Base-by-base conservation (phyloP, 2,888 invertebrate species). In the Myopa testacea region DNA sequence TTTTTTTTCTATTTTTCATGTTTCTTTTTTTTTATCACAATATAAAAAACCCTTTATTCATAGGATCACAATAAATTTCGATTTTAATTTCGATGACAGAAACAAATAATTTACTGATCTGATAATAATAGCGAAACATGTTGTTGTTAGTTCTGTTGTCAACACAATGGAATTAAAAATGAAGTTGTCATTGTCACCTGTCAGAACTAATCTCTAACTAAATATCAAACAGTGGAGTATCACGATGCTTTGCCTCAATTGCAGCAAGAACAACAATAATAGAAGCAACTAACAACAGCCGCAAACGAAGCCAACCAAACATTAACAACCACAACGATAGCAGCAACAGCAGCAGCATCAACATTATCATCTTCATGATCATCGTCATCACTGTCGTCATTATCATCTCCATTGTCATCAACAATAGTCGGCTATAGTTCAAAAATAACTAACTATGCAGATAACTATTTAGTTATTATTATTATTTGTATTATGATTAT, bases 161-260 rank as follows among this genome's bases (percentile, higher is more conserved):
- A 74, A 65, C 74, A 52, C 52, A 75, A 75, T 69, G 60, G 69
- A 69, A 69, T 69, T 75, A 60, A 75, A 70, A 86, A 86, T 87
- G 84, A 85, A 86, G 86, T 84, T 87, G 86, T 86, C 86, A 85
- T 84, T 86, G 86, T 86, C 86, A 86, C 86, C 86, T 86, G 86
- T 84, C 86, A 82, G 34, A 69, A 34, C 34, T 69, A 69, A 75
- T 75, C 75, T 75, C 69, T 69, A 62, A 75, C 60, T 69, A 75
- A 68, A 75, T 69, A 75, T 68, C 69, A 65, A 55, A 67, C 14
- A 34, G 10, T 12, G 12, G 50, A 40, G 26, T 19, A 74, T 16
- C 58, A 37, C 52, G 67, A 67, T 75, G 75, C 75, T 65, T 65
- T 40, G 16, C 26, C 19, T 70, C 16, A 16, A 55, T 37, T 38